Base-by-base conservation (phyloP, 2,797 vertebrate species). In the Scleropages formosus region DNA sequence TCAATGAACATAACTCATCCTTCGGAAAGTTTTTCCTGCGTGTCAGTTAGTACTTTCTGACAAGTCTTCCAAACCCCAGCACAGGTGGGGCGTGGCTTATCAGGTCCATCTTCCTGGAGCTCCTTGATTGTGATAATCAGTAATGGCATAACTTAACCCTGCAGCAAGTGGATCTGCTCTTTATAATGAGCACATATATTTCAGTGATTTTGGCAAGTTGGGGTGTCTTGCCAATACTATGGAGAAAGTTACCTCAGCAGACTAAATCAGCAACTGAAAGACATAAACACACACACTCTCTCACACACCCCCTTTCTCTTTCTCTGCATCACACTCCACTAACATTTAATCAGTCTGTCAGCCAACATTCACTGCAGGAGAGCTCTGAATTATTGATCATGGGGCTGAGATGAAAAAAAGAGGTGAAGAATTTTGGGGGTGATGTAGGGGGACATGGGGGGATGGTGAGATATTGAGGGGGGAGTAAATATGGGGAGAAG, bases 311-410 rank as follows among this genome's bases (percentile, higher is more conserved):
- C 13, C 59, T 39, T 46, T 22, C 44, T 27, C 56, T 65, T n/a
- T 51, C 75, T 26, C 20, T 11, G 27, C 16, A 61, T 56, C 53
- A 20, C 47, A 27, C 15, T 61, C 15, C 39, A 6, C 47, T 67
- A 22, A 47, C 24, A 72, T 46, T 73, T 59, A 70, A 72, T 72
- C 20, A 67, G 62, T 64, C 26, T 61, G 75, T 76, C 73, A 49
- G 39, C 26, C 47, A 26, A 56, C 73, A 56, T 4, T 76, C 68
- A 39, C 67, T 60, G n/a, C 44, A 73, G 74, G 24, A 64, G 22
- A 79, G 79, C 78, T 53, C 80, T 79, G 80, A 82, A 80, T 82
- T 71, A 84, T 79, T 81, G 64, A 39, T 78, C 72, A 73, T 80
- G 79, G 77, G 80, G 77, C 76, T 77, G 72, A 61, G 82, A 73